Conservation (phyloP, 2,888 invertebrate species). For the Onchidella celtica region DNA sequence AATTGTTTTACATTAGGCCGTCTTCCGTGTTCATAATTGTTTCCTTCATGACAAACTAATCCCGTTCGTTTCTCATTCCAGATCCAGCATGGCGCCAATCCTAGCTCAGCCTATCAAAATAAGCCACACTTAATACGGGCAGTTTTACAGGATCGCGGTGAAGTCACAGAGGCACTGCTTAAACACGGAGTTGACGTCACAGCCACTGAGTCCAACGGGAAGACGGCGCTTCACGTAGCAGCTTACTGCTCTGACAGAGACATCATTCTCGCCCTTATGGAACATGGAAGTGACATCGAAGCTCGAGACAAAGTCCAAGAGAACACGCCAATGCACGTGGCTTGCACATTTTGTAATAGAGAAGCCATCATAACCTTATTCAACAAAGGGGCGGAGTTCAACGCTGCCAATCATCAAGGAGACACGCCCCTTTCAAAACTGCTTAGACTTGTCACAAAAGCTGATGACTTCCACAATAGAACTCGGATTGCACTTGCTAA, state of each 20-base stretch:
- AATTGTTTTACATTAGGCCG: too few species aligned
- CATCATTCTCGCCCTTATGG: not conserved
- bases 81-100: not conserved
- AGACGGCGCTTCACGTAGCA: not conserved
- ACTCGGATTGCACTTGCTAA: not conserved
- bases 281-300: not conserved
- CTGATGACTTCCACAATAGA: slow-evolving; percentile 7
- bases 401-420: slow-evolving; percentile 17
- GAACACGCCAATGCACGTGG: slow-evolving; percentile 14
- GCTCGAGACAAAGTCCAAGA: not conserved
- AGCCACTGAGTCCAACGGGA: not conserved
- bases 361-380: not conserved
- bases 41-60: too few species aligned
- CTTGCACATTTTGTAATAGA: slow-evolving; percentile 6
- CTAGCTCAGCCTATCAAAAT: not conserved
- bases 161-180: not conserved
- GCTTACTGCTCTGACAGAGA: not conserved
- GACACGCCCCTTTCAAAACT: slow-evolving; percentile 21
- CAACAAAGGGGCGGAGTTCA: slow-evolving; percentile 11
- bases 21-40: too few species aligned
- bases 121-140: not conserved
- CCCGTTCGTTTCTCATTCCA: too few species aligned
- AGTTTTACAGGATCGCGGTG: not conserved
- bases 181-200: not conserved
- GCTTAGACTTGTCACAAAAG: not conserved